Conservation (phyloP, 2,888 invertebrate species). For the Parasteatoda lunata region DNA sequence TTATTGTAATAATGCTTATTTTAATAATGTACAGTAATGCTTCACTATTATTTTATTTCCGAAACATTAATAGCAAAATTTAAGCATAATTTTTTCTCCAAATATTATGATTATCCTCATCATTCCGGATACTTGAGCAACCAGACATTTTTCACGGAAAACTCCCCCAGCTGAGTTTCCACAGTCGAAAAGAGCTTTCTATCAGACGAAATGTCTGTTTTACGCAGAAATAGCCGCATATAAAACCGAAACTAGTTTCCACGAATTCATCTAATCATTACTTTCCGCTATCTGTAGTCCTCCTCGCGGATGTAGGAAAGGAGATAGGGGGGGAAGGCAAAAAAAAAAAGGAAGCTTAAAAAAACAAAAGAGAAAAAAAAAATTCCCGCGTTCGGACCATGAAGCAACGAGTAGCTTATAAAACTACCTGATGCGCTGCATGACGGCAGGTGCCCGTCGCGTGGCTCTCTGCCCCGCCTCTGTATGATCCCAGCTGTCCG, state of each 20-base stretch:
- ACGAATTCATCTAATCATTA: background rate
- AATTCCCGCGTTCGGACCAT: background rate
- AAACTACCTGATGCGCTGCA: conserved; percentile 34
- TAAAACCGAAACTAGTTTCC: conserved; percentile 5
- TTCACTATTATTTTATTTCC: too few species aligned
- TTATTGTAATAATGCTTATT: too few species aligned
- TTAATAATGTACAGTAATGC: too few species aligned
- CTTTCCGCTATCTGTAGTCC: background rate
- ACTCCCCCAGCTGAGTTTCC: too few species aligned
- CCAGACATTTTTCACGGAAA: too few species aligned
- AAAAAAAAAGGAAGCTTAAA: background rate
- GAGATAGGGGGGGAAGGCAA: too few species aligned
- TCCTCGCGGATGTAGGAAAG: background rate
- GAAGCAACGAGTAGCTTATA: background rate
- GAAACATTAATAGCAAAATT: too few species aligned
- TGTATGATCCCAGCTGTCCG: conserved; percentile 23
- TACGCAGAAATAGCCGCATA: background rate
- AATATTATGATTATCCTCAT: too few species aligned
- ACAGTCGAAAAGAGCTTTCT: too few species aligned
- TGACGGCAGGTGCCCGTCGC: conserved; percentile 32
- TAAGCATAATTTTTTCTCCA: too few species aligned
- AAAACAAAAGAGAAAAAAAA: background rate
- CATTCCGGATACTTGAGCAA: too few species aligned
- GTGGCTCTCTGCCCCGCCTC: conserved; percentile 20
- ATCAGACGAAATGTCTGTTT: background rate